Conservation (phyloP, 2,113 vertebrate genomes). For the Gyps fulvus region DNA sequence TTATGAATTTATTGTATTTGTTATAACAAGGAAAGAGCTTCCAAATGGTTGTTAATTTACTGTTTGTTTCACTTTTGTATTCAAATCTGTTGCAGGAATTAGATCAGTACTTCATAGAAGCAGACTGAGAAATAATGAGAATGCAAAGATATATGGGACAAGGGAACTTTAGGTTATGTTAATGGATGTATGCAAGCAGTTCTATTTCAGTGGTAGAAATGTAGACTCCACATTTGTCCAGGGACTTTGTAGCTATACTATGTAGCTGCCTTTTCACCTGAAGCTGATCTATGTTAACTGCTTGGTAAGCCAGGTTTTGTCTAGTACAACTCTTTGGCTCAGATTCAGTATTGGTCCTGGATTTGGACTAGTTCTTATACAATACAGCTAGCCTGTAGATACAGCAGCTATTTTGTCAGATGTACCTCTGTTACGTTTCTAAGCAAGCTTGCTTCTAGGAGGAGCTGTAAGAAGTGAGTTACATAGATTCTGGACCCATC, state of each 20-base stretch:
- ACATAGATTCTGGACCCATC: not conserved
- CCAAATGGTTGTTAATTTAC: not conserved
- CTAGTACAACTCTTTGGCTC: not conserved
- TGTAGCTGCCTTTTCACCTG: not conserved
- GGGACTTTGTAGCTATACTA: not conserved
- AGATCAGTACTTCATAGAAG: not conserved
- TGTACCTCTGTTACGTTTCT: not conserved
- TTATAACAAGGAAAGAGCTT: not conserved
- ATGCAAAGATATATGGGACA: not conserved
- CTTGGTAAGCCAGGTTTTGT: not conserved
- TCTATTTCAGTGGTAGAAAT: not conserved
- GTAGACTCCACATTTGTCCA: not conserved
- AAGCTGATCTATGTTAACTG: not conserved
- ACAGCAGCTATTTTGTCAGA: not conserved
- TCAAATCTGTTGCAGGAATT: not conserved
- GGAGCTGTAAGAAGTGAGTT: not conserved
- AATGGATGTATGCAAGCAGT: not conserved
- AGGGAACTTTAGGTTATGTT: not conserved
- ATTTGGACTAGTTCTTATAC: not conserved
- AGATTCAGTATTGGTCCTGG: not conserved
- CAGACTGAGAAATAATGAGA: not conserved
- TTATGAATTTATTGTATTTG: not conserved
- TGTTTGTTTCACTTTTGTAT: not conserved
- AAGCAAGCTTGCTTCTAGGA: not conserved
- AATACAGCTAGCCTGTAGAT: not conserved